Evolutionary conservation across 2,113 vertebrate species (phyloP).

Genomic region (Microcebus jonahi): DNA sequence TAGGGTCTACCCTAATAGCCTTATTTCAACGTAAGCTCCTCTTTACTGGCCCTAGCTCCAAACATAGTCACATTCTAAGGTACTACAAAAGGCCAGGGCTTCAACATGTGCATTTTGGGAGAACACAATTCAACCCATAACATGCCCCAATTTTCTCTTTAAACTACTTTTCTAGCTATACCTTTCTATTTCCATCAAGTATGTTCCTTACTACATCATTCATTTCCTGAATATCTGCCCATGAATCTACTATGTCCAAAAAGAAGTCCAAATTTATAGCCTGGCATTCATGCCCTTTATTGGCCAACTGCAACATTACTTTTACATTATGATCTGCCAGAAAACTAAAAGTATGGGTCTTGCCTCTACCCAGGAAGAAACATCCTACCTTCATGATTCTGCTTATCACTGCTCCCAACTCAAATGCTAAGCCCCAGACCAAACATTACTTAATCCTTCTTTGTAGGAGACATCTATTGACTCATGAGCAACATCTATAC

Average conservation of each 20-base stretch:
- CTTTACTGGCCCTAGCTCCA: background rate
- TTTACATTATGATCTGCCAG: background rate
- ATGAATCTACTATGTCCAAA: background rate
- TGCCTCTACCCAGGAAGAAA: background rate
- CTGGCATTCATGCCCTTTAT: background rate
- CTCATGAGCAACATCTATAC: background rate
- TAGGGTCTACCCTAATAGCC: fast-evolving
- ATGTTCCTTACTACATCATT: background rate
- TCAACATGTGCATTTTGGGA: background rate
- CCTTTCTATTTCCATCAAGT: background rate
- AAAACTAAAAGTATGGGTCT: background rate
- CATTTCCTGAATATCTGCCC: background rate
- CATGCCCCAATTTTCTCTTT: background rate
- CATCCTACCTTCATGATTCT: background rate
- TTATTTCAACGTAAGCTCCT: background rate
- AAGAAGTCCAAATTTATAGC: background rate
- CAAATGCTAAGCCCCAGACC: background rate
- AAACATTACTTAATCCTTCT: background rate
- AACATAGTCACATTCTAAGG: background rate
- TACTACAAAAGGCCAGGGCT: fast-evolving
- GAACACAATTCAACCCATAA: background rate
- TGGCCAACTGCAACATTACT: fast-evolving
- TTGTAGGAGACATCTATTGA: background rate
- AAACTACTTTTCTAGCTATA: background rate
- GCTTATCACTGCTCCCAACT: background rate